Percentiles rank a stretch among this genome's conserved stretches.
Evolutionary conservation across 2,113 vertebrate species (phyloP).

Genomic region (Hippocampus barbouri): DNA sequence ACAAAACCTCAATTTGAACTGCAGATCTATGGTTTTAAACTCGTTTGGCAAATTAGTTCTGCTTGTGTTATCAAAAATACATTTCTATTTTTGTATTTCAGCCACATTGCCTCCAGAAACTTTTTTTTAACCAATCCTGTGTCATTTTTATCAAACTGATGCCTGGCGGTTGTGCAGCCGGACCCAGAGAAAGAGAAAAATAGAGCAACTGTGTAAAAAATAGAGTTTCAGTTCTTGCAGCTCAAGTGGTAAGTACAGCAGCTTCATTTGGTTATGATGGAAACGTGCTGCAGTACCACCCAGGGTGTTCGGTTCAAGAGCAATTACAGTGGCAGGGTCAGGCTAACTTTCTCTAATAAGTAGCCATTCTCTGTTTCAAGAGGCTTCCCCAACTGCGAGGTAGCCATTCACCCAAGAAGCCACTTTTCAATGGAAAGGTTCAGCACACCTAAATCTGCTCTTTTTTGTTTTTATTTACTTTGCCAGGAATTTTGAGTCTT

Average conservation of each 20-base stretch:
- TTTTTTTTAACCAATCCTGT: neutral
- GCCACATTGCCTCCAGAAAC: neutral
- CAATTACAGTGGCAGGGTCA: neutral
- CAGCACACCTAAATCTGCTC: too few species aligned
- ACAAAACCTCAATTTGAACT: neutral
- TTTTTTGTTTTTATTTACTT: too few species aligned
- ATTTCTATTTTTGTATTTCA: neutral
- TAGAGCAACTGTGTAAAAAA: neutral
- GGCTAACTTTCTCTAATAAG: neutral
- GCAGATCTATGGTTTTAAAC: neutral
- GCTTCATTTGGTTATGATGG: conserved; percentile 1
- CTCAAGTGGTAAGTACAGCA: neutral
- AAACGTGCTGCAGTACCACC: neutral
- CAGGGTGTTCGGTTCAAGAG: neutral
- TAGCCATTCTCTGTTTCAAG: neutral
- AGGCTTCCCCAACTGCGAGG: neutral
- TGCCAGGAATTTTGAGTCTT: too few species aligned
- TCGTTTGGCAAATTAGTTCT: neutral
- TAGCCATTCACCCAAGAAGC: neutral
- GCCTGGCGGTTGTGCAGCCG: neutral
- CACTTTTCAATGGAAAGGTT: neutral
- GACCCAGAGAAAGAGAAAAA: neutral
- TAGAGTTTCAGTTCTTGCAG: neutral
- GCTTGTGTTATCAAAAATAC: neutral
- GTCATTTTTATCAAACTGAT: neutral